Conservation (phyloP, 2,888 invertebrate genomes). For the Cremastinae sp. region DNA sequence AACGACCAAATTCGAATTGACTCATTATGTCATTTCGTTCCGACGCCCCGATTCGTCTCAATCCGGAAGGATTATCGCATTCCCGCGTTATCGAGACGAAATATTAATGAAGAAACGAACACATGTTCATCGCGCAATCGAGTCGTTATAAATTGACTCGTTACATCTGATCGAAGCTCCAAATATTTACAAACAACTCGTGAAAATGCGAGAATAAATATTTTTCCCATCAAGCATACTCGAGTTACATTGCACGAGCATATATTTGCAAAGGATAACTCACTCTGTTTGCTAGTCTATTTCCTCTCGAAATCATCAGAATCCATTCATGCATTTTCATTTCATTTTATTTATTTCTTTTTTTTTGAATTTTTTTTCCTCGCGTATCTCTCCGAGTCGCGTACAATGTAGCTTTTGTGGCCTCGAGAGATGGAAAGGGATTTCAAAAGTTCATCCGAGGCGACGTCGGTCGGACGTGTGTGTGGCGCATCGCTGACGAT, state of each 20-base stretch:
- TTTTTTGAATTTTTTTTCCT: slow-evolving; percentile 8
- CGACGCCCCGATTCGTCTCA: background rate
- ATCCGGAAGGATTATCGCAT: no score
- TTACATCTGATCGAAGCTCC: slow-evolving; percentile 4
- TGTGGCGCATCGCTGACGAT: slow-evolving; percentile 42
- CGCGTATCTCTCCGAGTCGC: slow-evolving; percentile 5
- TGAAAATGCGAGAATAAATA: background rate
- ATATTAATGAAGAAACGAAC: no score
- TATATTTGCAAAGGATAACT: no score
- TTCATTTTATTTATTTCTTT: slow-evolving; percentile 11
- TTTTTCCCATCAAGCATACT: no score
- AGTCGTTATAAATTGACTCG: background rate
- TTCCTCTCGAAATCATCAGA: no score
- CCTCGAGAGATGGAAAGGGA: slow-evolving; percentile 42
- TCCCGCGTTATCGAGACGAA: no score
- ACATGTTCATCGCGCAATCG: no score
- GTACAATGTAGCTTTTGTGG: slow-evolving; percentile 40
- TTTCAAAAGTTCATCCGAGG: slow-evolving; percentile 53
- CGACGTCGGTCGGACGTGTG: slow-evolving; percentile 51
- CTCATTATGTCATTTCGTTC: slow-evolving; percentile 1
- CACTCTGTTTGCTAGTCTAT: no score
- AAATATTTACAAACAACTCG: background rate
- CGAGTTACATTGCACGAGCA: no score
- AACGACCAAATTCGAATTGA: slow-evolving; percentile 3
- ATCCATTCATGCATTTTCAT: slow-evolving; percentile 23